Evolutionary conservation across 2,888 invertebrate species (phyloP).

Genomic region (Yponomeuta malinellus): DNA sequence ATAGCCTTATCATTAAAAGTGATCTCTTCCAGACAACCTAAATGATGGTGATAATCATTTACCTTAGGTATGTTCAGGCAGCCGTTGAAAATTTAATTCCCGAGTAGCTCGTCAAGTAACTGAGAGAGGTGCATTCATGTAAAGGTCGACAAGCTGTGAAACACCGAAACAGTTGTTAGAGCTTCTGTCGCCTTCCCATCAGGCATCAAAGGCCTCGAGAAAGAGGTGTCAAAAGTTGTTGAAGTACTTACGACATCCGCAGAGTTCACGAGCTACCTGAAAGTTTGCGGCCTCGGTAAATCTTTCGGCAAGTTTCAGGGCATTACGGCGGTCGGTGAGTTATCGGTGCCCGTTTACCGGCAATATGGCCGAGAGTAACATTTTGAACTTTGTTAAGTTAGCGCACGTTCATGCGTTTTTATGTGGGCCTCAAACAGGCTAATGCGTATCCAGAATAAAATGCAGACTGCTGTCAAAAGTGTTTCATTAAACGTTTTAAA

Average conservation of each 20-base stretch:
- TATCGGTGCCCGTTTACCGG: slow-evolving; percentile 10
- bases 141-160: background rate
- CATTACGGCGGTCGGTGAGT: slow-evolving; percentile 12
- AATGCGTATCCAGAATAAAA: too few relatives aligned
- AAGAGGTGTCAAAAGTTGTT: slow-evolving; percentile 14
- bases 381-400: background rate
- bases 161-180: background rate
- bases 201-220: slow-evolving; percentile 3
- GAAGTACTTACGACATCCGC: slow-evolving; percentile 9
- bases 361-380: background rate
- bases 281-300: slow-evolving; percentile 52
- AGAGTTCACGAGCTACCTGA: slow-evolving; percentile 28
- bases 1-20: too few relatives aligned
- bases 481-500: too few relatives aligned
- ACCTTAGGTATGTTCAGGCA: too few relatives aligned
- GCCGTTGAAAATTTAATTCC: too few relatives aligned
- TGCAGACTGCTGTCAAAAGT: too few relatives aligned
- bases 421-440: too few relatives aligned
- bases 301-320: slow-evolving; percentile 26
- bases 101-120: too few relatives aligned
- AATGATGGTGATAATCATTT: too few relatives aligned
- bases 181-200: background rate
- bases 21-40: too few relatives aligned
- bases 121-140: background rate
- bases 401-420: too few relatives aligned